Evolutionary conservation across 2,113 vertebrate species (phyloP).

Genomic region (Buteo buteo): DNA sequence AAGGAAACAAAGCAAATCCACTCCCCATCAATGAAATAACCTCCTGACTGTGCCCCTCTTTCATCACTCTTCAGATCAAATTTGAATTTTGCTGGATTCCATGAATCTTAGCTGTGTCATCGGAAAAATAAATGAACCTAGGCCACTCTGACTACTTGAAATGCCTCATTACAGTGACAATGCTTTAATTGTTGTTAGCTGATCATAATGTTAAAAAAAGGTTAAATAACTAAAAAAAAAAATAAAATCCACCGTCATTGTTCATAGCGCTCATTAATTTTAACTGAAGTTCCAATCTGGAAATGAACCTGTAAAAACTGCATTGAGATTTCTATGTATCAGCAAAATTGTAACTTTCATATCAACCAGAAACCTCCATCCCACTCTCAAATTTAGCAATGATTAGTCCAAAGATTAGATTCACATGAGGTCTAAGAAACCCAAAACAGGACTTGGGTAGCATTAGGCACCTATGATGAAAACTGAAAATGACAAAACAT

Average conservation of each 20-base stretch:
- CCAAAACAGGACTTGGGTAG: background rate
- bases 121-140: background rate
- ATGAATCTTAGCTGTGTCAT: background rate
- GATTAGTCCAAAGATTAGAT: background rate
- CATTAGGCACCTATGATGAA: background rate
- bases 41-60: background rate
- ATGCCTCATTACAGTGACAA: background rate
- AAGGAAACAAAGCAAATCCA: constrained; percentile 61
- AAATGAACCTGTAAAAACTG: background rate
- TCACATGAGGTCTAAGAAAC: background rate
- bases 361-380: background rate
- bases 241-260: background rate
- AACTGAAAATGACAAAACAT: background rate
- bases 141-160: background rate
- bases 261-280: background rate
- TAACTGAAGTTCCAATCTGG: background rate
- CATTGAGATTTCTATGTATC: background rate
- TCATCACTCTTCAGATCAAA: background rate
- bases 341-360: background rate
- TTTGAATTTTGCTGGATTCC: background rate
- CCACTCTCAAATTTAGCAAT: background rate
- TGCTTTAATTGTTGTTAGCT: background rate
- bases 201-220: background rate
- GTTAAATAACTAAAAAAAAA: background rate
- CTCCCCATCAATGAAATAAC: constrained; percentile 48